These are phyloP conservation scores for Siderastrea radians DNA, from an alignment of 92 coral and sea anemone genomes.

Conservation along the genomic window DNA sequence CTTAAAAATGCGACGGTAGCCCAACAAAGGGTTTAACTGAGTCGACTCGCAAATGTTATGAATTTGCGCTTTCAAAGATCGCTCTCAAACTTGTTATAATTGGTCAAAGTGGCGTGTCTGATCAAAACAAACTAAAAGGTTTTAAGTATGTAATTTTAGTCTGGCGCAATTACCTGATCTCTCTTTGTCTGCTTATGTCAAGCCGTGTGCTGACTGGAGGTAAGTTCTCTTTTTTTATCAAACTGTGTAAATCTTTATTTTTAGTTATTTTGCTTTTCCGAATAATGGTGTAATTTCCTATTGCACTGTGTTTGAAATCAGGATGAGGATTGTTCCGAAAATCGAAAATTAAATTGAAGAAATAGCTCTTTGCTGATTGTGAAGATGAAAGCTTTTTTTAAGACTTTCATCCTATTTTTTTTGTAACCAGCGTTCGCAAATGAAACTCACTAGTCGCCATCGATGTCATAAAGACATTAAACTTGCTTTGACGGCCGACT, in stretches of 20 bases:
- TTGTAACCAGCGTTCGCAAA: background rate
- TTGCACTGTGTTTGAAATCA: background rate
- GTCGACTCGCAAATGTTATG: conserved; percentile 48
- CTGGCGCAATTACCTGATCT: conserved; percentile 15
- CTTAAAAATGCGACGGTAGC: conserved; percentile 32
- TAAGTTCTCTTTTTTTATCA: background rate
- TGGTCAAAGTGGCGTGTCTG: conserved; percentile 16
- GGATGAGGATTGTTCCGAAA: background rate
- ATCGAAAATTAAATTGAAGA: background rate
- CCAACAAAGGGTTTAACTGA: conserved; percentile 26
- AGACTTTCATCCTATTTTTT: background rate
- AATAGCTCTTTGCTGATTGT: background rate
- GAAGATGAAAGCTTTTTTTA: background rate
- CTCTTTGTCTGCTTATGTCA: conserved; percentile 16
- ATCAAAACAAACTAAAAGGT: conserved; percentile 15
- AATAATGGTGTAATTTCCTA: background rate
- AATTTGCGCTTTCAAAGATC: conserved; percentile 10
- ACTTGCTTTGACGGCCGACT: background rate
- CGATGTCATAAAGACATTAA: background rate
- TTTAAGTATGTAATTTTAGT: conserved; percentile 26
- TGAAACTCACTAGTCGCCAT: background rate
- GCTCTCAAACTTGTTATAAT: conserved; percentile 1
- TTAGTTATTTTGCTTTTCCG: background rate
- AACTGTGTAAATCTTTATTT: background rate
- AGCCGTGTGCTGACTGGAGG: conserved; percentile 17